phyloP scores from a whole-genome alignment of 2,888 invertebrate genomes.

The Drosophila melanosoma region DNA sequence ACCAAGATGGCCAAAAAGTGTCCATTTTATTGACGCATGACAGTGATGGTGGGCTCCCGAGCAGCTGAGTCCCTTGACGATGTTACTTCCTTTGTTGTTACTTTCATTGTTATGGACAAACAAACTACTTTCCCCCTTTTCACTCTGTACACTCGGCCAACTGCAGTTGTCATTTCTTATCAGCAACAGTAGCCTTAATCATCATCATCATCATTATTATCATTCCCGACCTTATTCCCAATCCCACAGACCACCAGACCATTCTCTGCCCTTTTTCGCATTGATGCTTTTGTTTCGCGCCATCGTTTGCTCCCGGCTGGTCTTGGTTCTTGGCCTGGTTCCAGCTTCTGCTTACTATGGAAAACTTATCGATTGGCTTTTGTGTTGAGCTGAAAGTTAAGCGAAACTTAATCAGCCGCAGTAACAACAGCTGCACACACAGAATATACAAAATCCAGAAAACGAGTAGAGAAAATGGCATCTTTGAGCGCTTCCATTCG shows the following conservation, averaged over 20 bases:
- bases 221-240: background rate
- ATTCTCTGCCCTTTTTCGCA: background rate
- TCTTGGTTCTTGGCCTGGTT: slow-evolving; percentile 1
- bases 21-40: slow-evolving; percentile 53
- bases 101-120: slow-evolving; percentile 57
- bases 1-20: slow-evolving; percentile 14
- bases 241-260: background rate
- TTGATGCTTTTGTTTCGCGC: slow-evolving; percentile 38
- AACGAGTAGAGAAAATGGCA: slow-evolving; percentile 9
- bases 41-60: slow-evolving; percentile 38
- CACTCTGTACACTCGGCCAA: slow-evolving; percentile 17
- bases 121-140: slow-evolving; percentile 18
- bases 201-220: background rate
- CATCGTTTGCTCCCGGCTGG: slow-evolving; percentile 37
- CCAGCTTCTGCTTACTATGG: slow-evolving; percentile 10
- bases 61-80: slow-evolving; percentile 20
- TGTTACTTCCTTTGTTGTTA: slow-evolving; percentile 53
- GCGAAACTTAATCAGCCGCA: slow-evolving; percentile 72
- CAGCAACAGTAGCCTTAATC: slow-evolving; percentile 27
- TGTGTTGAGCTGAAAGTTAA: slow-evolving; percentile 43
- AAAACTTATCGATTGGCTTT: slow-evolving; percentile 60
- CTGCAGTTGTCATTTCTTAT: slow-evolving; percentile 65
- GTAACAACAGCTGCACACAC: slow-evolving; percentile 43
- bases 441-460: background rate
- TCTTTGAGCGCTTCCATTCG: slow-evolving; percentile 33